These are phyloP conservation scores for Hydrozoanthus gracilis DNA, from an alignment of 92 coral and sea anemone genomes.

Conservation along the genomic window DNA sequence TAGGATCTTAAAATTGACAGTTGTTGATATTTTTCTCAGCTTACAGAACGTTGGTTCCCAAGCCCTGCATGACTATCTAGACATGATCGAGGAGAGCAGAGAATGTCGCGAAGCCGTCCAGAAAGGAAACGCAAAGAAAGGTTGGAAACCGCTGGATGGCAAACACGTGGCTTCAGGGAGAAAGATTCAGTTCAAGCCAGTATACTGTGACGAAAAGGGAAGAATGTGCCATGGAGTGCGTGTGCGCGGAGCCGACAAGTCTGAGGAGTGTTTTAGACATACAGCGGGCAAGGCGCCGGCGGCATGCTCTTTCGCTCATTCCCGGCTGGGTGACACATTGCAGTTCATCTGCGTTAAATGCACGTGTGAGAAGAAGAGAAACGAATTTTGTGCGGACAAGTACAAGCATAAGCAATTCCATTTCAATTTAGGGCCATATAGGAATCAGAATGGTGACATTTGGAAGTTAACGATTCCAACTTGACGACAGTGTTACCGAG, in stretches of 20 bases:
- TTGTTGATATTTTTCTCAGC: slow-evolving; percentile 20
- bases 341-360: slow-evolving; percentile 95
- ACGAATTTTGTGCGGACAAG: slow-evolving; percentile 93
- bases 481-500: neutral
- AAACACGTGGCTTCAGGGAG: slow-evolving; percentile 85
- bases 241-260: slow-evolving; percentile 97
- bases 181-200: slow-evolving; percentile 88
- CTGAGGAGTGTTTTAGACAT: slow-evolving; percentile 94
- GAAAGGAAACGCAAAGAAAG: slow-evolving; percentile 68
- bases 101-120: slow-evolving; percentile 88
- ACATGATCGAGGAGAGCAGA: slow-evolving; percentile 79
- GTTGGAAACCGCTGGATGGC: slow-evolving; percentile 93
- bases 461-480: slow-evolving; percentile 68
- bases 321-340: slow-evolving; percentile 98
- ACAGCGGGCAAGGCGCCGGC: slow-evolving; percentile 93
- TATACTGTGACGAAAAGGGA: slow-evolving; percentile 91
- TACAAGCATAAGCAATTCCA: slow-evolving; percentile 84
- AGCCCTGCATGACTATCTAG: slow-evolving; percentile 75
- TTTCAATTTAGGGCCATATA: slow-evolving; percentile 94
- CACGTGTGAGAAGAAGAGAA: slow-evolving; percentile 83
- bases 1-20: neutral
- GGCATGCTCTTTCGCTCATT: slow-evolving; percentile 94
- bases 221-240: slow-evolving; percentile 97
- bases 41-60: slow-evolving; percentile 75
- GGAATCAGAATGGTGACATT: slow-evolving; percentile 84